Evolutionary conservation across 2,113 vertebrate species (phyloP), one percentile per base, ranked within the genome.

Genomic region (Cottus gobio): DNA sequence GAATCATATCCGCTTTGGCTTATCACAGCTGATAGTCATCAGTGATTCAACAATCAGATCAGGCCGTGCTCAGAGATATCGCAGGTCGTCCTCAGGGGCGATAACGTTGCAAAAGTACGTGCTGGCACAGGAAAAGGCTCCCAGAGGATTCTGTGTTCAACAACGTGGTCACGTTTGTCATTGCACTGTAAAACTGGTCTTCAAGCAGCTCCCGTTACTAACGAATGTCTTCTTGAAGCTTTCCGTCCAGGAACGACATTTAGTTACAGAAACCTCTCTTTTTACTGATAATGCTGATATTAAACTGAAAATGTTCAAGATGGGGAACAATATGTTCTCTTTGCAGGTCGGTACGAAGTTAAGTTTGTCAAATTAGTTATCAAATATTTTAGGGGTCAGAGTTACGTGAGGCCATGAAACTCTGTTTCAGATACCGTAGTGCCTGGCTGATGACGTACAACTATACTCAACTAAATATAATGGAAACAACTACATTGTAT

Each of bases 11-110:
- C 42, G 39, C 30, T 74, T 56, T 36, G 30, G 42, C 24, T 60
- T 39, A 50, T 66, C 20, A n/a, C 37, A 61, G n/a, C 46, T 61
- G 44, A 61, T 34, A 56, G 26, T 71, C 52, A 66, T 75, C 26
- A 9, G 42, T 30, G 50, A 46, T 71, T 66, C 26, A 56, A 70
- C 69, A 22, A 64, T 52, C 24, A 12, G 10, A 74, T 57, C 48
- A 58, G 20, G 9, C 26, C 34, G 8, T n/a, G 69, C 66, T 61
- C 34, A 20, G 15, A 26, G 50, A 77, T 68, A 73, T n/a, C 24
- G 11, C 28, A 48, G 22, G 50, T 61, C 13, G 61, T 74, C 24
- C 46, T 36, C 50, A 39, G 10, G 57, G 24, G 13, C 13, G 18
- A 1, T 76, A 50, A 48, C 18, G 16, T 3, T 39, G 7, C 22